A percentile compares a stretch with the other conserved stretches of the same genome.
These are phyloP conservation scores for Heliconius hortense DNA, from an alignment of 2,888 invertebrate genomes.

Conservation along the genomic window DNA sequence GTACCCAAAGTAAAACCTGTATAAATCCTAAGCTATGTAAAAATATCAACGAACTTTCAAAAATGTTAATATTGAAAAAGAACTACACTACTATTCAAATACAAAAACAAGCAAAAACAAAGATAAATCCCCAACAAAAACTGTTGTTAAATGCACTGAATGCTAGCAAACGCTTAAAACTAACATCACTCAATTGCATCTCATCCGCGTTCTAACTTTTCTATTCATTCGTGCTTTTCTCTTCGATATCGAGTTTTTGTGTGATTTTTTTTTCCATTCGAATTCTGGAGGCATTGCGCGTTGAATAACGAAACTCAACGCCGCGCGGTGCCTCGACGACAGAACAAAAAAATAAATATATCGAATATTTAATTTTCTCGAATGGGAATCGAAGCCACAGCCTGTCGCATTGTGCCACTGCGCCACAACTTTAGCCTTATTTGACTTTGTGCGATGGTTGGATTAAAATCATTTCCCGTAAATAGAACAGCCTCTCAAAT, in stretches of 20 bases:
- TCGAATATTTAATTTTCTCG: too few relatives aligned
- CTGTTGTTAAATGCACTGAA: not conserved
- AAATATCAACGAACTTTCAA: too few relatives aligned
- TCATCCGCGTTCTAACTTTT: not conserved
- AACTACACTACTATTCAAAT: not conserved
- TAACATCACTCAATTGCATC: slow-evolving; percentile 20
- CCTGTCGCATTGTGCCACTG: too few relatives aligned
- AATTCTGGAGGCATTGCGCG: too few relatives aligned
- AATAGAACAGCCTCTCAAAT: slow-evolving; percentile 32
- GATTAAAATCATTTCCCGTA: slow-evolving; percentile 19
- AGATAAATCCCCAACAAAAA: not conserved
- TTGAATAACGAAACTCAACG: too few relatives aligned
- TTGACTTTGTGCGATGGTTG: not conserved
- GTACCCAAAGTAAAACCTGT: too few relatives aligned
- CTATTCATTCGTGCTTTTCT: slow-evolving; percentile 1
- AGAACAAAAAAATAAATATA: too few relatives aligned
- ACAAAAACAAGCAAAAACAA: not conserved
- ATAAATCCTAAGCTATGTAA: too few relatives aligned
- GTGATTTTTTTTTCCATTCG: not conserved
- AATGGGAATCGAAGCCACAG: too few relatives aligned
- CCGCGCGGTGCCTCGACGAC: too few relatives aligned
- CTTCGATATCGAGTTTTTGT: not conserved
- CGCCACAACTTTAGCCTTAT: too few relatives aligned
- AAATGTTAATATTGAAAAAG: too few relatives aligned
- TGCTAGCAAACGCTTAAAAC: slow-evolving; percentile 10